Percentiles rank a stretch among this genome's conserved stretches.
Conservation (phyloP, 2,113 vertebrate species). For the Callocephalon fimbriatum region DNA sequence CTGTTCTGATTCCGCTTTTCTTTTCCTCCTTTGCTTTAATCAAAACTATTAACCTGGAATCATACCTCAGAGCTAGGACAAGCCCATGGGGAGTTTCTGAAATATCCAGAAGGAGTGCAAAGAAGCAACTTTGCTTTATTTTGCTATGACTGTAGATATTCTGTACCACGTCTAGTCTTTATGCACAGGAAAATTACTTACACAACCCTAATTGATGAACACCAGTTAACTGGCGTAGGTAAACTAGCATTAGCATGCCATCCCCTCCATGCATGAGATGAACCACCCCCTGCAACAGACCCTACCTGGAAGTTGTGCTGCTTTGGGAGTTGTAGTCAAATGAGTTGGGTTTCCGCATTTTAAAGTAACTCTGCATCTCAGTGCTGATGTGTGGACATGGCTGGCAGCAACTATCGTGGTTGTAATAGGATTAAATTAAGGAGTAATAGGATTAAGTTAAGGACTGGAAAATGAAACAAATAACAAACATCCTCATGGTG, state of each 20-base stretch:
- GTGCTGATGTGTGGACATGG: neutral
- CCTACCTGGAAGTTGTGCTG: neutral
- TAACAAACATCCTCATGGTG: slow-evolving; percentile 3
- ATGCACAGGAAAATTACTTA: neutral
- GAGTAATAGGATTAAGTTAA: slow-evolving; percentile 34
- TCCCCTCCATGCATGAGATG: neutral
- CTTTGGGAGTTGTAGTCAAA: neutral
- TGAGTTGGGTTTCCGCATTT: neutral
- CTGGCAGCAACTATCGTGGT: neutral
- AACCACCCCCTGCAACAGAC: neutral
- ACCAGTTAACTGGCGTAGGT: neutral
- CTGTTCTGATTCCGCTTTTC: neutral
- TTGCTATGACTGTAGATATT: neutral
- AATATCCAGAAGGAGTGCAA: neutral
- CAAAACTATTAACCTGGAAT: slow-evolving; percentile 3
- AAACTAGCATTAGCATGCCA: neutral
- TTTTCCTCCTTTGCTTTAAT: slow-evolving; percentile 1
- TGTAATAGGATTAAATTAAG: slow-evolving; percentile 26
- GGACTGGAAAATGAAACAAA: neutral
- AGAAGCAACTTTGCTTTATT: slow-evolving; percentile 3
- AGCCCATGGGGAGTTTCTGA: neutral
- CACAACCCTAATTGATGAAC: neutral
- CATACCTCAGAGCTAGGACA: neutral
- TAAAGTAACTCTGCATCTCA: neutral
- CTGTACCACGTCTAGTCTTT: neutral